These are phyloP conservation scores for Sminthurides bifidus DNA, from an alignment of 1,140 invertebrate genomes.

Conservation along the genomic window DNA sequence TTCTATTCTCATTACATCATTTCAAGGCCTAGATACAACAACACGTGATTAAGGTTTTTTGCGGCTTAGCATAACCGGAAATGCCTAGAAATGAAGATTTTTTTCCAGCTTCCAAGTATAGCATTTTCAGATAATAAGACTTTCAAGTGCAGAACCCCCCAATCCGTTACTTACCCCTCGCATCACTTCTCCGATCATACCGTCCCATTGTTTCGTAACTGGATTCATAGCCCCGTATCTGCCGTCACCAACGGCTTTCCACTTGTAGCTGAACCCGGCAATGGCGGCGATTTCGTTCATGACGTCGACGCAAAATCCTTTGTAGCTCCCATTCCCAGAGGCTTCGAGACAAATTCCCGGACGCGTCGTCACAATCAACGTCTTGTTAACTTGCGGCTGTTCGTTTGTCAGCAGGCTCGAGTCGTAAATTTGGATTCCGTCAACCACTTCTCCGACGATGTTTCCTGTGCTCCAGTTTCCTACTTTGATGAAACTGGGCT, in stretches of 20 bases:
- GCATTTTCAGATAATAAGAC: too few species aligned
- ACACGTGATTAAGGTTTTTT: too few species aligned
- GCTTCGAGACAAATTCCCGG: slow-evolving; percentile 9
- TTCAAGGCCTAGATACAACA: too few species aligned
- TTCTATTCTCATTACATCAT: too few species aligned
- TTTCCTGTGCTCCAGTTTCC: slow-evolving; percentile 25
- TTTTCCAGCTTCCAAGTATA: too few species aligned
- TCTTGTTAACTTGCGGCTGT: slow-evolving; percentile 27
- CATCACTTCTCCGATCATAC: slow-evolving; percentile 29
- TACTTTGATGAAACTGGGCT: slow-evolving; percentile 18
- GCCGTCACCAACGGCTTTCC: slow-evolving; percentile 22
- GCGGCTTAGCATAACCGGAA: too few species aligned
- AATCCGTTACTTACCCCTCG: slow-evolving; percentile 24
- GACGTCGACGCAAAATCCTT: slow-evolving; percentile 29
- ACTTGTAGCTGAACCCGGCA: slow-evolving; percentile 28
- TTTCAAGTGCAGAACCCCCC: too few species aligned
- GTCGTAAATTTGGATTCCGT: slow-evolving; percentile 25
- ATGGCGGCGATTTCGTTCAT: slow-evolving; percentile 21
- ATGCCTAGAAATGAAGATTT: too few species aligned
- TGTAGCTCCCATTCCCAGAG: slow-evolving; percentile 13
- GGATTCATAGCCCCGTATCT: slow-evolving; percentile 25
- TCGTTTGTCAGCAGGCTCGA: slow-evolving; percentile 23
- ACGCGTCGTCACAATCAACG: slow-evolving; percentile 26
- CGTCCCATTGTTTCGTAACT: slow-evolving; percentile 25
- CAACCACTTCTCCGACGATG: slow-evolving; percentile 17